Evolutionary conservation across 2,888 invertebrate species (phyloP).

Genomic region (Iphiclides podalirius): DNA sequence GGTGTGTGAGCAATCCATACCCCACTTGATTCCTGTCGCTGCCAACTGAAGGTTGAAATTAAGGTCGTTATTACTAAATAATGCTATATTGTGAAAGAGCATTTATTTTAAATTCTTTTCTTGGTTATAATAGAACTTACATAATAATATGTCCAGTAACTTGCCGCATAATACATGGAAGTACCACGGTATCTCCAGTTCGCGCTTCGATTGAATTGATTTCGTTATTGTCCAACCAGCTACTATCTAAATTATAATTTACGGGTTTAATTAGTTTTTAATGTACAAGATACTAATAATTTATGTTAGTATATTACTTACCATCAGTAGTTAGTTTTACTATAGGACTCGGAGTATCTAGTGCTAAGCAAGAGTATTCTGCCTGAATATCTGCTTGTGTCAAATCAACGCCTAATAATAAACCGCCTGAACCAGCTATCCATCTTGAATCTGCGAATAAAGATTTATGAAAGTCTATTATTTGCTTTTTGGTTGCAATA

Average conservation of each 20-base stretch:
- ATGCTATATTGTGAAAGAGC: no score
- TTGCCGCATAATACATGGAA: slow-evolving; percentile 66
- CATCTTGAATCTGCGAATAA: slow-evolving; percentile 60
- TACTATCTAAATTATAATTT: slow-evolving; percentile 52
- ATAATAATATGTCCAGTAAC: slow-evolving; percentile 55
- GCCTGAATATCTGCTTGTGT: slow-evolving; percentile 69
- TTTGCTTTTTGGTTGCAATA: no score
- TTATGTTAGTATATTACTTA: slow-evolving; percentile 34
- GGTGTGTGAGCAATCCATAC: slow-evolving; percentile 52
- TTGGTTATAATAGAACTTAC: slow-evolving; percentile 49
- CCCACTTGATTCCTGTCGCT: slow-evolving; percentile 64
- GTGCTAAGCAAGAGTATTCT: slow-evolving; percentile 66
- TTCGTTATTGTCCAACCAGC: slow-evolving; percentile 70
- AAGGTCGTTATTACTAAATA: no score
- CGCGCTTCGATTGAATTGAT: slow-evolving; percentile 63
- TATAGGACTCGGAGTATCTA: slow-evolving; percentile 57
- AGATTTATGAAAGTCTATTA: no score
- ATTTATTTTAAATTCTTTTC: neutral
- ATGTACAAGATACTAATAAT: no score
- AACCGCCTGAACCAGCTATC: slow-evolving; percentile 62
- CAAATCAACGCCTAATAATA: slow-evolving; percentile 61
- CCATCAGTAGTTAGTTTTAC: slow-evolving; percentile 69
- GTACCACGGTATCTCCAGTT: slow-evolving; percentile 57
- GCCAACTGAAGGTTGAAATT: slow-evolving; percentile 54
- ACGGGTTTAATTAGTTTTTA: no score